Conservation (phyloP, 2,113 vertebrate species). For the Albula glossodonta region DNA sequence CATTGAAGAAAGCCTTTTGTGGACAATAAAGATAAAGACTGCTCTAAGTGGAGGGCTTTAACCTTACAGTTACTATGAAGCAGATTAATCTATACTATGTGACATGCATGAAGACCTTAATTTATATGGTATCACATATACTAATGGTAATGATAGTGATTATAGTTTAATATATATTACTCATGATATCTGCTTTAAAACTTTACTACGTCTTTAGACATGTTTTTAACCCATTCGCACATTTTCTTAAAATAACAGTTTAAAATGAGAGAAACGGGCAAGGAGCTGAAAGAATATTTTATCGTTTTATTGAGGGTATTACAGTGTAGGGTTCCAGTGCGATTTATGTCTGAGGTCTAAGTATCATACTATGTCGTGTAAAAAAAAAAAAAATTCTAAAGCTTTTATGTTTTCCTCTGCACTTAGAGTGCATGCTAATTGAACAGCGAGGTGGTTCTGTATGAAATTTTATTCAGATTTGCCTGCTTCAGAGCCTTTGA, state of each 20-base stretch:
- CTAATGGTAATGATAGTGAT: background rate
- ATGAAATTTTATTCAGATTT: background rate
- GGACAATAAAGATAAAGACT: background rate
- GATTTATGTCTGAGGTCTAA: background rate
- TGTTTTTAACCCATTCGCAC: background rate
- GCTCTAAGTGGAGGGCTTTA: background rate
- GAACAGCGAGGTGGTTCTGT: background rate
- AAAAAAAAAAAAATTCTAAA: background rate
- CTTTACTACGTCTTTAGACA: background rate
- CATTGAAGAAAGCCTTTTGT: background rate
- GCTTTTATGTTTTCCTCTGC: background rate
- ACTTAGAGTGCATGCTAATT: conserved; percentile 6
- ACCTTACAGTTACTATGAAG: background rate
- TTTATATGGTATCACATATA: background rate
- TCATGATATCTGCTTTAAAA: background rate
- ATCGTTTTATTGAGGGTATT: background rate
- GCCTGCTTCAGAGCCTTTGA: background rate
- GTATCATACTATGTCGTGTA: background rate
- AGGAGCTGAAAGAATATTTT: background rate
- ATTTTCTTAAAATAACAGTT: background rate
- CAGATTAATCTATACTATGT: background rate
- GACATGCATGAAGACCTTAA: background rate
- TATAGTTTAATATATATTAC: background rate
- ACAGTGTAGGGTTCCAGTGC: background rate
- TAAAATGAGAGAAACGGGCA: background rate